Evolutionary conservation across 2,797 vertebrate species (phyloP).

Genomic region (Sebastes steindachneri): DNA sequence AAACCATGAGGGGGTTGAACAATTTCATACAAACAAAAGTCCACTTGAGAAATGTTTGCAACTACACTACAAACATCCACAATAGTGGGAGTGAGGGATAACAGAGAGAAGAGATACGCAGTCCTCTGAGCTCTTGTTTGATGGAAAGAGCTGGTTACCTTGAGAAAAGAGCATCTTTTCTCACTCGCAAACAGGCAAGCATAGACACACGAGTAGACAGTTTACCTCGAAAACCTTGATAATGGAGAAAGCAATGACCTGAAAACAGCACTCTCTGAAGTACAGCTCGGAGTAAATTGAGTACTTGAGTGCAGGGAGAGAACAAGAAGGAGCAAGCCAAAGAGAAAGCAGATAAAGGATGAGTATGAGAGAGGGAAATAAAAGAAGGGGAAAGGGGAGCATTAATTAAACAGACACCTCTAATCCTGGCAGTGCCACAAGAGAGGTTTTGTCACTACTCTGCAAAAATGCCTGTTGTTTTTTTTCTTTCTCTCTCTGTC

Average conservation of each 20-base stretch:
- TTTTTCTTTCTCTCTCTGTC: neutral
- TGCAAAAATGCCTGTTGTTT: slow-evolving; percentile 12
- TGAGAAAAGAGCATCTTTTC: slow-evolving; percentile 32
- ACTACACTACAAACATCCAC: neutral
- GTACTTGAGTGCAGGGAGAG: slow-evolving; percentile 40
- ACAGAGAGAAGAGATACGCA: neutral
- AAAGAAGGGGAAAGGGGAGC: slow-evolving; percentile 9
- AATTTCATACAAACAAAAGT: neutral
- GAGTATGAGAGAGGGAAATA: slow-evolving; percentile 10
- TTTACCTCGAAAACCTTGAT: slow-evolving; percentile 47
- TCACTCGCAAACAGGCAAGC: neutral
- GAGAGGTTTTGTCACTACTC: slow-evolving; percentile 8
- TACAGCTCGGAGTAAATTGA: slow-evolving; percentile 52
- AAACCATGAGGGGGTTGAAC: neutral
- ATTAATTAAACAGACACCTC: slow-evolving; percentile 55
- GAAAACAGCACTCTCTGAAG: slow-evolving; percentile 52
- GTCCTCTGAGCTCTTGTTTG: neutral
- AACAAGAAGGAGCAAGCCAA: slow-evolving; percentile 17
- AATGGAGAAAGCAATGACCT: slow-evolving; percentile 51
- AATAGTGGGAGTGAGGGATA: slow-evolving; percentile 9
- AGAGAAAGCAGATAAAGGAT: slow-evolving; percentile 24
- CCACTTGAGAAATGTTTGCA: neutral
- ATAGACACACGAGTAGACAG: neutral
- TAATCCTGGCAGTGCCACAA: slow-evolving; percentile 32
- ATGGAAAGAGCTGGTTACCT: slow-evolving; percentile 11